These are phyloP conservation scores for Serinus canaria DNA, from an alignment of 2,113 vertebrate genomes.

Conservation along the genomic window DNA sequence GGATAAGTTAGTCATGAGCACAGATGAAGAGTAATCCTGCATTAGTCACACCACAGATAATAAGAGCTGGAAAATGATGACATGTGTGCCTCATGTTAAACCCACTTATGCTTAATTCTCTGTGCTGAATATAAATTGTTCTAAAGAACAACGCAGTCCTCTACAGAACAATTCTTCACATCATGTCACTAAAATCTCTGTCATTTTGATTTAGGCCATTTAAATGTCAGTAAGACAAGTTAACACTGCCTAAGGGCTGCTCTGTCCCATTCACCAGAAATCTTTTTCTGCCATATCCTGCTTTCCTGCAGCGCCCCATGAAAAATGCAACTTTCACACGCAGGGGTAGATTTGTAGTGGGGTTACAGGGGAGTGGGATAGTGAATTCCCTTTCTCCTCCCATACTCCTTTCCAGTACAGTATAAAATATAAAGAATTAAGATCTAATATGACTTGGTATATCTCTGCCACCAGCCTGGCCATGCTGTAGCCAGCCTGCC, in stretches of 20 bases:
- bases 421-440: neutral
- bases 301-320: neutral
- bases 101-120: constrained; percentile 51
- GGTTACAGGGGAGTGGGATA: neutral
- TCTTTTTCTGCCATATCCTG: neutral
- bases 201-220: constrained; percentile 56
- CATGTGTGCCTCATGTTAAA: constrained; percentile 56
- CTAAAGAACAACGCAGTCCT: constrained; percentile 48
- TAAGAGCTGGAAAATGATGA: constrained; percentile 46
- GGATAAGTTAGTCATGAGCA: constrained; percentile 37
- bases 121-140: constrained; percentile 37
- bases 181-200: constrained; percentile 45
- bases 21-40: constrained; percentile 26
- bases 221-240: constrained; percentile 47
- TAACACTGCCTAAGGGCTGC: constrained; percentile 23
- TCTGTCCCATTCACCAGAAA: constrained; percentile 15
- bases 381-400: neutral
- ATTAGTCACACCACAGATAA: constrained; percentile 61
- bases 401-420: neutral
- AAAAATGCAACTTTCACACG: neutral
- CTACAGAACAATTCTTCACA: constrained; percentile 29
- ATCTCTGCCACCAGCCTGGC: neutral
- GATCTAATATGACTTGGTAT: neutral
- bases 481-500: neutral
- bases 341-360: neutral